Conservation (phyloP, 2,797 vertebrate genomes). For the Pantherophis alleghaniensis region DNA sequence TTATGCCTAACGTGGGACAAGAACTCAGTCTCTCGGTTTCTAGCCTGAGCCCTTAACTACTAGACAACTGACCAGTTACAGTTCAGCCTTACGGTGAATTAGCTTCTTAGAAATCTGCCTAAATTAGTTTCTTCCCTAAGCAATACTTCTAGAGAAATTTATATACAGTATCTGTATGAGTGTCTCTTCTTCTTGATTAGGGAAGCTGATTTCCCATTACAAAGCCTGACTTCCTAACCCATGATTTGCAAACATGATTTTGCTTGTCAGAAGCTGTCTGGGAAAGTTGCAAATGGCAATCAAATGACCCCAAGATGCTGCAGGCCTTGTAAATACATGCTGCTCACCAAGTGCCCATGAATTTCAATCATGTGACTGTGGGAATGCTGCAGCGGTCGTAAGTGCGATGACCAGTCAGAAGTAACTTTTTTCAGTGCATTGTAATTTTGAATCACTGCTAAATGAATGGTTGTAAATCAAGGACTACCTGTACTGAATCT, state of each 20-base stretch:
- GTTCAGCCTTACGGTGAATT: neutral
- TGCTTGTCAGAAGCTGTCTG: neutral
- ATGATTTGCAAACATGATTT: neutral
- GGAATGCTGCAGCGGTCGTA: neutral
- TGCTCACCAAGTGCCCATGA: neutral
- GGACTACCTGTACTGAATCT: neutral
- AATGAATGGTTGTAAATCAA: neutral
- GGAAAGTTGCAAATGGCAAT: neutral
- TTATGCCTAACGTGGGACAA: neutral
- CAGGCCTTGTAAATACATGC: neutral
- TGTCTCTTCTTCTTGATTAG: neutral
- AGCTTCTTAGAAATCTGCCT: neutral
- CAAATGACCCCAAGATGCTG: neutral
- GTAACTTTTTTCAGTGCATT: neutral
- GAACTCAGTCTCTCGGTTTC: neutral
- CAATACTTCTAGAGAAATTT: neutral
- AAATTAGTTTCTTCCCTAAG: neutral
- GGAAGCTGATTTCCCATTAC: neutral
- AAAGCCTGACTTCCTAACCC: neutral
- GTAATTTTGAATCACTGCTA: neutral
- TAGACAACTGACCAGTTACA: neutral
- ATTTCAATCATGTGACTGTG: neutral
- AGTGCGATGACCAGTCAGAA: neutral
- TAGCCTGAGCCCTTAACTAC: neutral
- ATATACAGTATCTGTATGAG: neutral